Base-by-base conservation (phyloP, 92 coral and sea anemone species). In the Epizoanthus ramosus region DNA sequence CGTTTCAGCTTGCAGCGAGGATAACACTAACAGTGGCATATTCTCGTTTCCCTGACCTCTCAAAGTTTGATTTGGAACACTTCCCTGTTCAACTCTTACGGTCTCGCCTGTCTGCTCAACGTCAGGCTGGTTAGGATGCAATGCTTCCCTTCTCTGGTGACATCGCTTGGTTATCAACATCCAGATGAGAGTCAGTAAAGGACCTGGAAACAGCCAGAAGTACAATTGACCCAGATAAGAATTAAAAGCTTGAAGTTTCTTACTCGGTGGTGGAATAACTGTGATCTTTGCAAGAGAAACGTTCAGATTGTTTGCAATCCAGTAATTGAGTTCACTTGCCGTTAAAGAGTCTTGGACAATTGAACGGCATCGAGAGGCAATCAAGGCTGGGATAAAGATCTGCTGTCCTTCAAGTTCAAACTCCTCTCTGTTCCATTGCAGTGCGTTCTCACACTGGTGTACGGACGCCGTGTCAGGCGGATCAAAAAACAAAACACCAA, bases 341-440 rank as follows among this genome's bases (percentile, higher is more conserved):
- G 5, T 37, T 37, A 37, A 37, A 37, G 1, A 2, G 43, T 37
- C 43, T 37, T 3, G 43, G 43, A 3, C 1, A 37, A 37, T 6
- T 37, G 43, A 3, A 37, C 43, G 3, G 43, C 71, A 68, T 4
- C 2, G 0, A 16, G 31, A 28, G 19, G 53, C 56, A 69, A 5
- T 1, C 43, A 70, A 43, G 19, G 47, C 75, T 6, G 75, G 75
- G 47, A 70, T 70, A 18, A 70, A 70, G 31, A 70, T 70, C 16
- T 70, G 54, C 75, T 70, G 43, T 6, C 3, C 57, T 28, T 28
- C 31, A 2, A 28, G n/a, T 17, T 24, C n/a, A 2, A 70, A 4
- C 23, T 39, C n/a, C 35, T 43, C 45, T 18, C 45, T 7, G 4
- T 19, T 18, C 47, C 22, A 14, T 18, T 41, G 19, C 15, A 15